phyloP scores from a whole-genome alignment of 2,888 invertebrate genomes.

The Dynastes grantii region DNA sequence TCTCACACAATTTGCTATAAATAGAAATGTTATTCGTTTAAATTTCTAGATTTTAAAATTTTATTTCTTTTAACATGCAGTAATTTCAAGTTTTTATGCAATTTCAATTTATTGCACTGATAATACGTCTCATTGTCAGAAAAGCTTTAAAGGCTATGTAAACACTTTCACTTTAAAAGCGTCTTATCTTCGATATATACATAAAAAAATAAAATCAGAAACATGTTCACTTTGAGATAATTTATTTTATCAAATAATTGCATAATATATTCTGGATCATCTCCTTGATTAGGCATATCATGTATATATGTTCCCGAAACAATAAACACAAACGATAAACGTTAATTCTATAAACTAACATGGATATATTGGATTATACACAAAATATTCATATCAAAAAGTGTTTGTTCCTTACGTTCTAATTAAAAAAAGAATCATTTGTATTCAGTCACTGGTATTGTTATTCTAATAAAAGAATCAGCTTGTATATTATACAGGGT shows the following conservation, averaged over 20 bases:
- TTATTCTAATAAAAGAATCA: no score
- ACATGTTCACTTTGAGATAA: not conserved
- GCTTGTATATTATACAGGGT: no score
- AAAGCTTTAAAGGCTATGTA: no score
- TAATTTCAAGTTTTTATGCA: no score
- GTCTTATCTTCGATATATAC: no score
- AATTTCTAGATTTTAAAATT: no score
- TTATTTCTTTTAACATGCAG: no score
- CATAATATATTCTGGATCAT: not conserved
- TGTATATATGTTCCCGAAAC: not conserved
- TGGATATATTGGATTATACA: not conserved
- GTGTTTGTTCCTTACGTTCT: not conserved
- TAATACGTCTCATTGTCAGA: no score
- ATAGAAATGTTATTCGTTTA: no score
- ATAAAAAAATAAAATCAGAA: not conserved
- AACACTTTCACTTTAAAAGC: no score
- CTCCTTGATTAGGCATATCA: not conserved
- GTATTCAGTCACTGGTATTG: slow-evolving; percentile 9
- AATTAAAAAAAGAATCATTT: not conserved
- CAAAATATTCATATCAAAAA: slow-evolving; percentile 11
- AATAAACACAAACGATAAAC: not conserved
- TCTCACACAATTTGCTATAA: no score
- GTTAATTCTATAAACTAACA: slow-evolving; percentile 7
- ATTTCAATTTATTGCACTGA: no score
- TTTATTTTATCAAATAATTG: slow-evolving; percentile 2